These are phyloP conservation scores for Macrosiphum euphorbiae DNA, from an alignment of 2,888 invertebrate genomes.

Conservation along the genomic window DNA sequence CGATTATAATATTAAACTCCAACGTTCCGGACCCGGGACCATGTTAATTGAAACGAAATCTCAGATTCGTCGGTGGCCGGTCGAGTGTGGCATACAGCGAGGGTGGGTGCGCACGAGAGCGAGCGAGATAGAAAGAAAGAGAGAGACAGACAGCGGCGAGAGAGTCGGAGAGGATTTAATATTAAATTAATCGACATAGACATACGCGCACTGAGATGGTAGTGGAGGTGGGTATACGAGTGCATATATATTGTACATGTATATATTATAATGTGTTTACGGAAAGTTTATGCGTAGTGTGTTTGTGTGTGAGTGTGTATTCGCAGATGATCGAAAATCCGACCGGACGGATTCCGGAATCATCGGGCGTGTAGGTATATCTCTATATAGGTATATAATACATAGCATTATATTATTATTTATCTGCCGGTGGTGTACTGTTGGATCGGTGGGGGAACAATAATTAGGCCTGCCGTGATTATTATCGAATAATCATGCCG, in stretches of 20 bases:
- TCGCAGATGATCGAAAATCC: constrained; percentile 46
- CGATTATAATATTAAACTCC: constrained; percentile 64
- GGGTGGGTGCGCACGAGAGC: not conserved
- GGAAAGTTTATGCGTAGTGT: constrained; percentile 43
- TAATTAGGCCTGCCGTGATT: constrained; percentile 28
- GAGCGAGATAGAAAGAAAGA: not conserved
- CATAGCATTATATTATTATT: not conserved
- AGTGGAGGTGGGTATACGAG: not conserved
- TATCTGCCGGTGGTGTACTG: not conserved
- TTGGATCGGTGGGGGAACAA: not conserved
- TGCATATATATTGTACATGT: not conserved
- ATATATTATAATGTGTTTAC: not conserved
- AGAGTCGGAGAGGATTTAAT: constrained; percentile 50
- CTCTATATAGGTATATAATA: too few species aligned
- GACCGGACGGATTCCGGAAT: constrained; percentile 41
- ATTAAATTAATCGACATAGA: constrained; percentile 63
- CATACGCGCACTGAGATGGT: not conserved
- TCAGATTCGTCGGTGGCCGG: constrained; percentile 52
- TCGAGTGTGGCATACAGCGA: not conserved
- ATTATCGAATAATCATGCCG: constrained; percentile 53
- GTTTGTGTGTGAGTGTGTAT: not conserved
- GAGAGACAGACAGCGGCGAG: not conserved
- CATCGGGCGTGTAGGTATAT: not conserved
- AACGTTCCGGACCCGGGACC: constrained; percentile 62
- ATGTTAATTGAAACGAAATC: constrained; percentile 65